Percentiles rank a stretch among this genome's conserved stretches.
These are phyloP conservation scores for Microctenopoma steveboyesi DNA, from an alignment of 2,797 vertebrate species.

Conservation along the genomic window DNA sequence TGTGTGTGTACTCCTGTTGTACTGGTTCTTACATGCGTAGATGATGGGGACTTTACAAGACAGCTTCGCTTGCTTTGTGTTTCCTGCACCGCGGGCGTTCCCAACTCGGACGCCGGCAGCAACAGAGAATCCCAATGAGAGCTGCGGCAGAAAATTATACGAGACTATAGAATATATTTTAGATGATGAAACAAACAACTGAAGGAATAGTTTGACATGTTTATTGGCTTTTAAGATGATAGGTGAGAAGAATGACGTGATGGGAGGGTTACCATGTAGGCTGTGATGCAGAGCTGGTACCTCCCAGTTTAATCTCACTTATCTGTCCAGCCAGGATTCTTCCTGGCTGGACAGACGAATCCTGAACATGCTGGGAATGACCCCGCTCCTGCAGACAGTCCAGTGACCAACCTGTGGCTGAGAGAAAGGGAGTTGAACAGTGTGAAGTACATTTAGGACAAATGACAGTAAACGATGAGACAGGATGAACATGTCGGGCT, in stretches of 20 bases:
- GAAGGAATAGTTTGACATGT: too few relatives aligned
- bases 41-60: constrained; percentile 82
- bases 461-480: neutral
- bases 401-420: constrained; percentile 85
- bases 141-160: constrained; percentile 62
- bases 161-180: neutral
- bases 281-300: constrained; percentile 77
- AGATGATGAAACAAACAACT: too few relatives aligned
- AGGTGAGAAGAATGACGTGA: too few relatives aligned
- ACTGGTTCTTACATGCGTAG: constrained; percentile 78
- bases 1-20: too few relatives aligned
- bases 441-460: constrained; percentile 1
- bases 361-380: constrained; percentile 93
- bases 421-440: neutral
- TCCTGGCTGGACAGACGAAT: constrained; percentile 83
- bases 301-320: constrained; percentile 85
- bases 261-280: constrained; percentile 83
- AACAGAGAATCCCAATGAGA: constrained; percentile 85
- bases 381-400: constrained; percentile 91
- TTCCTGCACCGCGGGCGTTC: constrained; percentile 89
- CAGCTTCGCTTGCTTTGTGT: constrained; percentile 85
- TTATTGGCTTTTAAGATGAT: too few relatives aligned
- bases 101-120: constrained; percentile 88
- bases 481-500: too few relatives aligned
- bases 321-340: constrained; percentile 89